A percentile compares a stretch with the other conserved stretches of the same genome.
Conservation (phyloP, 2,113 vertebrate species). For the Oncorhynchus keta region DNA sequence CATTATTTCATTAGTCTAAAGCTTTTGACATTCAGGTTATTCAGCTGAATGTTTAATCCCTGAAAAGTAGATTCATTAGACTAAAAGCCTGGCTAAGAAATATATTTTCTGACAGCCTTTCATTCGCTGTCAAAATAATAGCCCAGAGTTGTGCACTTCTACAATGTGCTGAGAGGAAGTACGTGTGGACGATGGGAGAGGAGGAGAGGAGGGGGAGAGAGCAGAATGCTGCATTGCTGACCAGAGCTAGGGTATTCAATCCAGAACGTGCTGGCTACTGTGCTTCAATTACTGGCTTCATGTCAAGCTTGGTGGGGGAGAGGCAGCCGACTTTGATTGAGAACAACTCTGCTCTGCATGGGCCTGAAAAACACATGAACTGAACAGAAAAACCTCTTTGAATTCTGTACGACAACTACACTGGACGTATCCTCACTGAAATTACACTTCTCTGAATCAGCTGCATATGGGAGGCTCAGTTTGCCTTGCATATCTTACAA, state of each 20-base stretch:
- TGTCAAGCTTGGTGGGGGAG: conserved; percentile 40
- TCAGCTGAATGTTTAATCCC: neutral
- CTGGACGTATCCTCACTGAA: neutral
- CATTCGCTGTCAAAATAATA: neutral
- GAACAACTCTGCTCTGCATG: conserved; percentile 24
- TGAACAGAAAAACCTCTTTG: conserved; percentile 22
- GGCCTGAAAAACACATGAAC: conserved; percentile 14
- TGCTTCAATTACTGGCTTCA: conserved; percentile 36
- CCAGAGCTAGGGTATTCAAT: conserved; percentile 53
- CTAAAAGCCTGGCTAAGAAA: too few species aligned
- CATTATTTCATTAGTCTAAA: conserved; percentile 18
- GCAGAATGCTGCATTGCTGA: conserved; percentile 55
- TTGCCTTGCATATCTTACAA: conserved; percentile 45
- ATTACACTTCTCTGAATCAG: conserved; percentile 39
- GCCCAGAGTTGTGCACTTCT: neutral
- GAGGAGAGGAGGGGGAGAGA: conserved; percentile 14
- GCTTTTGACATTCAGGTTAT: conserved; percentile 18
- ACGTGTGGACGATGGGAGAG: neutral
- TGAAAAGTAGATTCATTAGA: conserved; percentile 9
- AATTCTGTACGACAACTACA: neutral
- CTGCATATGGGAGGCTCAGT: conserved; percentile 19
- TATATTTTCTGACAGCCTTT: neutral
- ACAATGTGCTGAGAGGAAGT: conserved; percentile 10
- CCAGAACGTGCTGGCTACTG: conserved; percentile 53
- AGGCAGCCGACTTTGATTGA: conserved; percentile 23